Conservation (phyloP, 2,888 invertebrate genomes). For the Oxystoma pomonae region DNA sequence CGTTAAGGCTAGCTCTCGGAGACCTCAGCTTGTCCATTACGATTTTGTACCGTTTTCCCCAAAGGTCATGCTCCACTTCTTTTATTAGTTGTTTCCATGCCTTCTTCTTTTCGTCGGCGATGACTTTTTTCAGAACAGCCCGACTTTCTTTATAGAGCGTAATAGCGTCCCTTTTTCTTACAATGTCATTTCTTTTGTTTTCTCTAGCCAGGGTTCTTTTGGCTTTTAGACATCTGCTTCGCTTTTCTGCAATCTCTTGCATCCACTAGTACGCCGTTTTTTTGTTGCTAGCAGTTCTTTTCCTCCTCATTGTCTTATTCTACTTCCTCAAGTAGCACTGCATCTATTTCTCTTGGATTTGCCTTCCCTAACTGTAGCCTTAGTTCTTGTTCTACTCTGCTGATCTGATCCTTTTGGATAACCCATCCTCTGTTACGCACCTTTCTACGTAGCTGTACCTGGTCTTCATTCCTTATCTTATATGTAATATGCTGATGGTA, state of each 20-base stretch:
- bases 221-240: neutral
- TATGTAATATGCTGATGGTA: conserved; percentile 11
- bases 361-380: neutral
- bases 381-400: neutral
- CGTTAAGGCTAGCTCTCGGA: too few relatives aligned
- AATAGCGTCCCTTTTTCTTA: too few relatives aligned
- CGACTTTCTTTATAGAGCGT: neutral
- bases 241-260: too few relatives aligned
- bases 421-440: neutral
- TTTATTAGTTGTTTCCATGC: conserved; percentile 13
- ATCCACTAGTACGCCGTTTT: neutral
- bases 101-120: conserved; percentile 4
- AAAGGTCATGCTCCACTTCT: conserved; percentile 1
- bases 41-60: conserved; percentile 2
- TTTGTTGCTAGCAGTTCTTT: neutral
- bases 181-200: too few relatives aligned
- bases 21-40: too few relatives aligned
- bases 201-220: too few relatives aligned
- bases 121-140: neutral
- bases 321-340: neutral
- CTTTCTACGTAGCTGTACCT: conserved; percentile 1
- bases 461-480: conserved; percentile 8
- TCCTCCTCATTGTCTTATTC: neutral
- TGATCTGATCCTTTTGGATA: conserved; percentile 5
- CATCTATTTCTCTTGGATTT: neutral